phyloP scores from a whole-genome alignment of 2,888 invertebrate genomes.

The Caenorhabditis sinica region DNA sequence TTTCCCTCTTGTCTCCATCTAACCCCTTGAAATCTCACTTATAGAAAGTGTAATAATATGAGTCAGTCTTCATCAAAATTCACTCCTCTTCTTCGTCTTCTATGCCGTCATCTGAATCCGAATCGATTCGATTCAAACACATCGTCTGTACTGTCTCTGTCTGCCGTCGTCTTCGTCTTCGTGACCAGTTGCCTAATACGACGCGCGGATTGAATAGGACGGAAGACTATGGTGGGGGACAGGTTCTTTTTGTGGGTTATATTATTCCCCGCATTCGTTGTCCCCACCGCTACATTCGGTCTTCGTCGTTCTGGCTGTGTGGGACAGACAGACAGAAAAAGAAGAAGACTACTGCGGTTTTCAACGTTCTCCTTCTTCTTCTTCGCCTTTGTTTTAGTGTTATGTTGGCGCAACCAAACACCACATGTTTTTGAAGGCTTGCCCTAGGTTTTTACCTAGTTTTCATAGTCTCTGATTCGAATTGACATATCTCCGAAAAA shows the following conservation, averaged over 20 bases:
- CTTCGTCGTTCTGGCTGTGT: not conserved
- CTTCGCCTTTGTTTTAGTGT: too few relatives aligned
- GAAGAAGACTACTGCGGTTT: not conserved
- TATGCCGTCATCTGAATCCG: constrained; percentile 36
- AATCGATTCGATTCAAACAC: constrained; percentile 44
- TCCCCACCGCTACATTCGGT: constrained; percentile 21
- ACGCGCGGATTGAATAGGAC: constrained; percentile 10
- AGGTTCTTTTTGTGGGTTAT: constrained; percentile 58
- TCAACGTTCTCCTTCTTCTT: not conserved
- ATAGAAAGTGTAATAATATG: constrained; percentile 50
- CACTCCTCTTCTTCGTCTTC: not conserved
- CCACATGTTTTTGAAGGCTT: too few relatives aligned
- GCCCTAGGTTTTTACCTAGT: too few relatives aligned
- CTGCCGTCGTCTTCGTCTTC: constrained; percentile 16
- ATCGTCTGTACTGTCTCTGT: not conserved
- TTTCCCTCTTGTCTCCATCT: not conserved
- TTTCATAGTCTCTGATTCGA: too few relatives aligned
- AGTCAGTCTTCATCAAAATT: constrained; percentile 47
- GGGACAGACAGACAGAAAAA: too few relatives aligned
- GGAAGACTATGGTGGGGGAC: constrained; percentile 19
- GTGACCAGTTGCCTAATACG: constrained; percentile 62
- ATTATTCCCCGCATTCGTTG: not conserved
- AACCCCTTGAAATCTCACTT: constrained; percentile 24
- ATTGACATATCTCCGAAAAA: too few relatives aligned
- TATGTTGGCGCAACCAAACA: too few relatives aligned